A percentile compares a stretch with the other conserved stretches of the same genome.
These are phyloP conservation scores for Saccostrea glomerata DNA, from an alignment of 1,140 invertebrate genomes.

Conservation along the genomic window DNA sequence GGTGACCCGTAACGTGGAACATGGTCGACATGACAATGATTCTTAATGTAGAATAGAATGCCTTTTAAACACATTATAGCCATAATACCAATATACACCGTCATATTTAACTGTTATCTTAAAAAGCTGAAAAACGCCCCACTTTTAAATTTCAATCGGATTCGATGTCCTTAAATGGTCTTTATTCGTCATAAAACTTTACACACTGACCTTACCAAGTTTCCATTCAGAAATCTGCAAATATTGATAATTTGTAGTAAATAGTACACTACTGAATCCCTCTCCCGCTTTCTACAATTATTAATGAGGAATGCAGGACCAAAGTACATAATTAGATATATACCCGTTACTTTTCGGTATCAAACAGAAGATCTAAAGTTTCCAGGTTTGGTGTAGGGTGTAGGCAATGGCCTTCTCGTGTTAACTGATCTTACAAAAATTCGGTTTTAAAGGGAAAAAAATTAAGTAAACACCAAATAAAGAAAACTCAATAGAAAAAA, in stretches of 20 bases:
- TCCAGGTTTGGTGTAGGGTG: no score
- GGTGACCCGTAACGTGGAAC: not conserved
- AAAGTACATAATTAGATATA: not conserved
- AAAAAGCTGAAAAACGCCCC: not conserved
- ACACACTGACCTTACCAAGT: not conserved
- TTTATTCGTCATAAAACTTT: not conserved
- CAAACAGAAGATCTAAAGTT: no score
- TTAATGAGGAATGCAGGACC: not conserved
- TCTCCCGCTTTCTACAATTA: not conserved
- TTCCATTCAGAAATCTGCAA: no score
- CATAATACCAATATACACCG: not conserved
- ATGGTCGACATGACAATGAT: conserved; percentile 1
- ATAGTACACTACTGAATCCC: not conserved
- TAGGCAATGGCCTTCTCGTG: no score
- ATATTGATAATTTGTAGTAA: no score
- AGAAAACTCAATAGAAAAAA: not conserved
- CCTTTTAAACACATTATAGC: conserved; percentile 3
- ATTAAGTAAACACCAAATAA: not conserved
- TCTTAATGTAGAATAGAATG: not conserved
- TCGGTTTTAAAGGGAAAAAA: not conserved
- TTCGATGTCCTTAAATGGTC: not conserved
- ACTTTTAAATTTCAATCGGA: not conserved
- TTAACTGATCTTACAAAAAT: not conserved
- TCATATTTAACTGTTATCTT: not conserved
- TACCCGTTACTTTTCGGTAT: no score